A percentile compares a stretch with the other conserved stretches of the same genome.
Conservation (phyloP, 2,888 invertebrate species). For the Pollenia amentaria region DNA sequence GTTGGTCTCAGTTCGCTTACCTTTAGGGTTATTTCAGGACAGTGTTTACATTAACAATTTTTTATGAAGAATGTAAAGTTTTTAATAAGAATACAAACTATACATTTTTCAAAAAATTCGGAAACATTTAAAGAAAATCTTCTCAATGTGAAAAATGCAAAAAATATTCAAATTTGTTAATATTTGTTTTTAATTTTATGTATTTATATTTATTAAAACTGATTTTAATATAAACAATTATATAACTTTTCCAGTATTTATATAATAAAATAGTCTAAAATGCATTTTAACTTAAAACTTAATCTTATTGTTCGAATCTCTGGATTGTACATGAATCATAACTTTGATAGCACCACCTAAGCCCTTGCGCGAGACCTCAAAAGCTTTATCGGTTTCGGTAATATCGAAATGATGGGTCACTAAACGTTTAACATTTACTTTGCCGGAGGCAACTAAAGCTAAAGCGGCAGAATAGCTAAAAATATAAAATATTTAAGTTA, state of each 20-base stretch:
- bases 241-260: background rate
- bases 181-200: background rate
- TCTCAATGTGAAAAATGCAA: too few species aligned
- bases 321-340: constrained; percentile 90
- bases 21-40: too few species aligned
- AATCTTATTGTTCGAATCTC: constrained; percentile 85
- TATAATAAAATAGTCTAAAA: background rate
- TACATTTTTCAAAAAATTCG: too few species aligned
- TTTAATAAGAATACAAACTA: too few species aligned
- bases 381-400: constrained; percentile 92
- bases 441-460: constrained; percentile 90
- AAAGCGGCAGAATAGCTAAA: constrained; percentile 91
- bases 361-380: constrained; percentile 91
- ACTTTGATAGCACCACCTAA: constrained; percentile 92
- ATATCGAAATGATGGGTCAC: constrained; percentile 93
- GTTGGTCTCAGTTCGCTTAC: too few species aligned
- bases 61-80: too few species aligned
- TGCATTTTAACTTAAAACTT: constrained; percentile 31
- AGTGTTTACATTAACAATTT: too few species aligned
- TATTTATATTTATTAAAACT: background rate
- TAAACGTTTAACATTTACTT: constrained; percentile 91
- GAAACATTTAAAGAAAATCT: too few species aligned
- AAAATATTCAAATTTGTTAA: too few species aligned
- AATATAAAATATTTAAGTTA: background rate
- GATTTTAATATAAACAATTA: background rate